Base-by-base conservation (phyloP, 2,888 invertebrate species). In the Dicyrtoma fusca region DNA sequence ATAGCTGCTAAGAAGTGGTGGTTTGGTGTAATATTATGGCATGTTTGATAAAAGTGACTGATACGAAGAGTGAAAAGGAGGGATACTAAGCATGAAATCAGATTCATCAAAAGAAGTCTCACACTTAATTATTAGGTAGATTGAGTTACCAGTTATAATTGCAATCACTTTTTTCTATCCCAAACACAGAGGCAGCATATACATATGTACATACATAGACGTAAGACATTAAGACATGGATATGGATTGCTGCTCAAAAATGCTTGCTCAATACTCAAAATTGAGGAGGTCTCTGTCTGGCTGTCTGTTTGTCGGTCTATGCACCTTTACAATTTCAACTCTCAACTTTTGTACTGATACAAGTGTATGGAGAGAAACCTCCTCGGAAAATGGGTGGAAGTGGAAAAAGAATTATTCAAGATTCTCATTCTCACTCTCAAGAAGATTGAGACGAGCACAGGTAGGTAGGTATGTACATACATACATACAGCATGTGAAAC, bases 61-160 rank as follows among this genome's bases (percentile, higher is more conserved):
- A 61, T 61, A 34, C 26, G 42, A 57, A 19, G 53, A 55, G 21
- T 19, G 19, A 3, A 57, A 10, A 19, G 53, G 17, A n/a, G 17
- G 13, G 62, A 62, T 25, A 53, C 44, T 68, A 62, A 69, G 69
- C 73, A 69, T 73, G 73, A 73, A 72, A 72, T 72, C 72, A 72
- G 68, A 72, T 61, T 72, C 66, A 65, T 72, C 72, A 66, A 51
- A 55, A 66, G 21, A 66, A 63, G 69, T 73, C 72, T 63, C 72
- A 73, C 72, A 73, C 72, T 69, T 73, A 73, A 73, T 73, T 69
- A 69, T 63, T 73, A 44, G 69, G 69, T 69, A 69, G 49, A 68
- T 68, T 57, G 44, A 57, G 68, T 68, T 68, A 25, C 55, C 55
- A 21, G 8, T 57, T 55, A 57, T 68, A 68, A 57, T 57, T 68